These are phyloP conservation scores for Petaurus breviceps DNA, from an alignment of 2,113 vertebrate genomes.

Conservation along the genomic window DNA sequence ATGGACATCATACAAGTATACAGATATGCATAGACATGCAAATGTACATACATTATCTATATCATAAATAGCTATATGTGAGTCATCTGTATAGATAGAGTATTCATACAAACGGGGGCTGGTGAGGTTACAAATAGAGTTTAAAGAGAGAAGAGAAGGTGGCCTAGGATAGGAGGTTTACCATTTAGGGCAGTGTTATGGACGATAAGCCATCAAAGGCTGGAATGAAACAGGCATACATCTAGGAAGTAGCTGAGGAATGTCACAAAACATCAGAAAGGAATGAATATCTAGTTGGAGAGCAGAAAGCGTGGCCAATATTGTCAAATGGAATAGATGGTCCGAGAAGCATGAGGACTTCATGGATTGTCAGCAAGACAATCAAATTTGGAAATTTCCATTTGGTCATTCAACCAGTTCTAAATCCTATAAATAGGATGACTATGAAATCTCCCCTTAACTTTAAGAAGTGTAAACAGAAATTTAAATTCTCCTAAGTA, in stretches of 20 bases:
- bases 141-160: neutral
- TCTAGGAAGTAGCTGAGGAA: neutral
- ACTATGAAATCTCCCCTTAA: neutral
- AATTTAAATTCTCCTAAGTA: neutral
- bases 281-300: neutral
- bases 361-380: neutral
- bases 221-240: neutral
- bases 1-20: too few relatives aligned
- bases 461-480: neutral
- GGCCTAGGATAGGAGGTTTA: neutral
- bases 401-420: neutral
- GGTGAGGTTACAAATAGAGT: neutral
- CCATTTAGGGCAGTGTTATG: neutral
- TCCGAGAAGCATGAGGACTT: neutral
- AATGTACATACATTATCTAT: neutral
- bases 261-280: neutral
- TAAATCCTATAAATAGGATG: neutral
- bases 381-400: neutral
- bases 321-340: neutral
- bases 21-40: too few relatives aligned
- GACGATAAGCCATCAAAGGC: neutral
- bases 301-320: neutral
- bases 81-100: neutral
- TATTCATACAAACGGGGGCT: neutral
- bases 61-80: neutral